phyloP scores from a whole-genome alignment of 2,797 vertebrate genomes.

The Pseudotriccus pelzelni region DNA sequence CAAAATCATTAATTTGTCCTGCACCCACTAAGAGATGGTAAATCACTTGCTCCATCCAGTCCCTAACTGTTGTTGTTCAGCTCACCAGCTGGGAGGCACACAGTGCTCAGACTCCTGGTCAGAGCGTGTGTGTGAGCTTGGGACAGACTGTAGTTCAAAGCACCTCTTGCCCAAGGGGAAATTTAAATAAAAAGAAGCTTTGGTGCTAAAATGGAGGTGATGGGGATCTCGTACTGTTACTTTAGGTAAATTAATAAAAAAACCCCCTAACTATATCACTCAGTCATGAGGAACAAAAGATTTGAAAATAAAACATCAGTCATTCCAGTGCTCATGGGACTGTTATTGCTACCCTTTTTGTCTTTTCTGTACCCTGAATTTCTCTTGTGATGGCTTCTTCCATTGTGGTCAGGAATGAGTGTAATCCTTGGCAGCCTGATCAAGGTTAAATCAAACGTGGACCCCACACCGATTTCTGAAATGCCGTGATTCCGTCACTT shows the following conservation, averaged over 20 bases:
- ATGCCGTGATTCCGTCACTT: neutral
- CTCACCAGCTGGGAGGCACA: neutral
- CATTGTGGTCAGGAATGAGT: neutral
- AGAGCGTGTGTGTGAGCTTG: accelerated
- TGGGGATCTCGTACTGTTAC: neutral
- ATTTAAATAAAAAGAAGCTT: neutral
- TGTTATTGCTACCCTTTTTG: neutral
- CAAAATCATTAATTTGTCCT: neutral
- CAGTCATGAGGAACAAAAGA: neutral
- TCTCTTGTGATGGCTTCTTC: neutral
- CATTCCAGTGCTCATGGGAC: neutral
- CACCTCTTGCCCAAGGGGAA: neutral
- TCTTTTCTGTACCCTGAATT: neutral
- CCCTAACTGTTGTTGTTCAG: neutral
- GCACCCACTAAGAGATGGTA: neutral
- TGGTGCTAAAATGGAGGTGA: neutral
- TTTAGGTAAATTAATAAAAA: neutral
- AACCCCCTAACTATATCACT: neutral
- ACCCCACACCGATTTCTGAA: neutral
- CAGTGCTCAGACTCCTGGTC: neutral
- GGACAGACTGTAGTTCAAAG: neutral
- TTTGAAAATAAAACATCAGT: neutral
- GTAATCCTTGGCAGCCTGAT: neutral
- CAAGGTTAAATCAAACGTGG: neutral
- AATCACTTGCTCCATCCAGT: neutral